phyloP scores from a whole-genome alignment of 2,888 invertebrate genomes.

The Polietes domitor region DNA sequence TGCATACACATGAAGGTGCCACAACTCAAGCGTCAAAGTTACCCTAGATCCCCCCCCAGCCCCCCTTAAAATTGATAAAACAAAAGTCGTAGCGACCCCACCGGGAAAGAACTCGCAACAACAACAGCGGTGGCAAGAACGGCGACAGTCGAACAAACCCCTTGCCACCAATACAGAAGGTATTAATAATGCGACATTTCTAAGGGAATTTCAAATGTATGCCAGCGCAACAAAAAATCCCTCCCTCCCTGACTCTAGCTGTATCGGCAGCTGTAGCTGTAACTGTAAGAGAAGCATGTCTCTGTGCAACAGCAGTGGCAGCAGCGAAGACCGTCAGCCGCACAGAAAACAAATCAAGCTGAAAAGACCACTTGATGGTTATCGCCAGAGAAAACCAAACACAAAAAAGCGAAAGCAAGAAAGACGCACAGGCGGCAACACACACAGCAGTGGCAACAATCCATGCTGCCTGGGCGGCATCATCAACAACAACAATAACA shows the following conservation, averaged over 20 bases:
- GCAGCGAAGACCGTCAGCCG: background rate
- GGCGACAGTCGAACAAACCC: constrained; percentile 1
- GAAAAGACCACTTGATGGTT: constrained; percentile 46
- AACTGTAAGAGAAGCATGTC: background rate
- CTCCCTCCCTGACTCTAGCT: background rate
- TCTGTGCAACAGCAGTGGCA: background rate
- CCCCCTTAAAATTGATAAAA: background rate
- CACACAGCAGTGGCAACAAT: background rate
- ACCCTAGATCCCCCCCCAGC: background rate
- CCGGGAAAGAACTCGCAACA: background rate
- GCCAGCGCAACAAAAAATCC: background rate
- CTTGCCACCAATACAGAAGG: constrained; percentile 9
- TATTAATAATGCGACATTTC: constrained; percentile 20
- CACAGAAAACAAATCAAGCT: constrained; percentile 37
- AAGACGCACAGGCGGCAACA: background rate
- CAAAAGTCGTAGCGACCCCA: background rate
- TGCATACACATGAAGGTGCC: background rate
- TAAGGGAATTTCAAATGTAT: constrained; percentile 22
- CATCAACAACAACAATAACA: background rate
- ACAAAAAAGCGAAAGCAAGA: background rate
- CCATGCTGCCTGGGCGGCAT: too few relatives aligned
- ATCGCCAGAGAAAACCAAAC: constrained; percentile 11
- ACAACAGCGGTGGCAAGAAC: background rate
- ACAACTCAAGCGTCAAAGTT: background rate
- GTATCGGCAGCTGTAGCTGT: background rate